Evolutionary conservation across 2,113 vertebrate genomes (phyloP), one percentile per base, ranked within the genome.

Genomic region (Hemiscyllium ocellatum): DNA sequence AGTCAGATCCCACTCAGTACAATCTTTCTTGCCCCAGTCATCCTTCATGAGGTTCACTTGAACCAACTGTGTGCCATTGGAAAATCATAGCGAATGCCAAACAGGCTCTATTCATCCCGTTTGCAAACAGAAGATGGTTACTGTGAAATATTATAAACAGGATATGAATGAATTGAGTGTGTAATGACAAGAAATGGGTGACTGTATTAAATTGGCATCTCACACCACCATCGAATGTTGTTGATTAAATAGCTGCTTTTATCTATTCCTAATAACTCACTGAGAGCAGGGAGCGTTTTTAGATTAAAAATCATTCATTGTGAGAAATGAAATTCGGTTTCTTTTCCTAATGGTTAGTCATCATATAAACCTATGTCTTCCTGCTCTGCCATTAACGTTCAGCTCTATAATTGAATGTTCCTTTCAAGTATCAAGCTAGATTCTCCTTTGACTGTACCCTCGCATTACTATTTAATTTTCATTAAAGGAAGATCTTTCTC

Each of bases 271-370:
- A 83, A 83, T 83, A 42, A 83, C n/a, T 42, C 37, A 83, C 37
- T 42, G 4, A 1, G 37, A 83, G n/a, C 80, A 83, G 80, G 37
- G 6, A 42, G 4, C 13, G 15, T 83, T 42, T 37, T 83, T 42
- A 83, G 80, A 83, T 83, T 83, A 83, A 83, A 83, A 83, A 42
- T 42, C 80, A 83, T 83, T 83, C 37, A 83, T 83, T 83, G 80
- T 83, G 80, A 42, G 37, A 83, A 83, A 83, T 83, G 80, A 47
- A 47, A 83, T 47, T 83, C 17, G 42, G 13, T 83, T 42, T 83
- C 37, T 83, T 83, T 47, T 47, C 80, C 80, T 47, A 47, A 83
- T 83, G 37, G 80, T 42, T 83, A 6, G 78, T 37, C 17, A 37
- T 83, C n/a, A 83, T 83, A 83, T 42, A 83, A 42, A 42, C 80